Evolutionary conservation across 2,888 invertebrate species (phyloP).

Genomic region (Drosophila nr. medialis): DNA sequence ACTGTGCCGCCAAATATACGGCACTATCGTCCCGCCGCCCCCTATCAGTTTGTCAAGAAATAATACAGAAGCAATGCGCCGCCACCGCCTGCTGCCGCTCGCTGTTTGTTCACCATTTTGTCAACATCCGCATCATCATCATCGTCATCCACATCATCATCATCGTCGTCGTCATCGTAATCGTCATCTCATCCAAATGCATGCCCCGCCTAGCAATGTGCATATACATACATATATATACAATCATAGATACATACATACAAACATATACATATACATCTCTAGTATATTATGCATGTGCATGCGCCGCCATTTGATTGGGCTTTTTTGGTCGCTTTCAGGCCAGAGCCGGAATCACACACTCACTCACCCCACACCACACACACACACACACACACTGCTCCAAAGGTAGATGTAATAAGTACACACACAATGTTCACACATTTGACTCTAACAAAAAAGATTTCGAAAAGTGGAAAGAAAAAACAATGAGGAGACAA

Average conservation of each 20-base stretch:
- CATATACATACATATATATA: conserved; percentile 21
- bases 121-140: conserved; percentile 35
- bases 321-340: conserved; percentile 37
- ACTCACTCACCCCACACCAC: conserved; percentile 14
- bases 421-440: conserved; percentile 65
- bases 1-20: conserved; percentile 72
- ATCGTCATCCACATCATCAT: conserved; percentile 25
- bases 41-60: conserved; percentile 83
- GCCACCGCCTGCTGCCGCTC: conserved; percentile 58
- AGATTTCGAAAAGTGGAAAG: conserved; percentile 50
- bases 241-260: conserved; percentile 9
- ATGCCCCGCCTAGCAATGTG: conserved; percentile 59
- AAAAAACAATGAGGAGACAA: conserved; percentile 29
- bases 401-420: conserved; percentile 81
- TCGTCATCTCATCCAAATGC: conserved; percentile 50
- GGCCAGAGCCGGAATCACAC: conserved; percentile 36
- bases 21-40: conserved; percentile 80
- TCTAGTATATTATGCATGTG: conserved; percentile 32
- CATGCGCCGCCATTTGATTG: conserved; percentile 54
- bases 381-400: conserved; percentile 52
- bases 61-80: conserved; percentile 76
- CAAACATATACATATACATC: neutral
- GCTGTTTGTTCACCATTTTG: conserved; percentile 72
- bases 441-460: conserved; percentile 63
- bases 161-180: conserved; percentile 25